Conservation (phyloP, 2,797 vertebrate genomes). For the Pitangus sulphuratus region DNA sequence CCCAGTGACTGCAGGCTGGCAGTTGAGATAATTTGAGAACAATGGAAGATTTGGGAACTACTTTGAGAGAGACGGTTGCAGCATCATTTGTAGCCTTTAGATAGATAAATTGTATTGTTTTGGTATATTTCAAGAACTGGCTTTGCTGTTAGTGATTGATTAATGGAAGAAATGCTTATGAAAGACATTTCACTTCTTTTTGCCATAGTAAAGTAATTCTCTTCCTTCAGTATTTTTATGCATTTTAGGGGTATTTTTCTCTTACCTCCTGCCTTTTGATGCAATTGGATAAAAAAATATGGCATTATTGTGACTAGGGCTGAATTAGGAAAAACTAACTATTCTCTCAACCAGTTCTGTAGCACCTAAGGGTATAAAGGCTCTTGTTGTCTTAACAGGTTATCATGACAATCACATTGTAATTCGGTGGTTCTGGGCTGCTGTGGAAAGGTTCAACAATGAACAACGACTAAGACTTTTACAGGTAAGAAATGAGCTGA, state of each 20-base stretch:
- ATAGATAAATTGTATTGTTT: background rate
- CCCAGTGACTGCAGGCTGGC: background rate
- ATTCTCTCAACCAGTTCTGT: background rate
- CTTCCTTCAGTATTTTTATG: background rate
- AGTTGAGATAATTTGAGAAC: background rate
- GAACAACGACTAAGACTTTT: conserved; percentile 94
- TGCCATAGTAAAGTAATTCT: background rate
- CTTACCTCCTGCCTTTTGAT: background rate
- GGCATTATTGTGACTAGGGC: background rate
- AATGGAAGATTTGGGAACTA: background rate
- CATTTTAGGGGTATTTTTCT: background rate
- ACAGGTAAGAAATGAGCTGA: conserved; percentile 82
- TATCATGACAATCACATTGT: conserved; percentile 99
- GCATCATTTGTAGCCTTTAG: background rate
- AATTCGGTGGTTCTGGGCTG: conserved; percentile 99
- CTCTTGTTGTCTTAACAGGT: conserved; percentile 76
- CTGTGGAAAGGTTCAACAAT: conserved; percentile 98
- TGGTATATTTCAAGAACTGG: background rate
- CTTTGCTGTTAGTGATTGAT: background rate
- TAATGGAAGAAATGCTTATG: background rate
- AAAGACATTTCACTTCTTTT: background rate
- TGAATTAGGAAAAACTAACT: background rate
- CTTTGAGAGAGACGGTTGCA: background rate
- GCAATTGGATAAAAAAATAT: background rate
- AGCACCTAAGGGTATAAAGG: background rate